These are phyloP conservation scores for Epistrophe eligans DNA, from an alignment of 2,888 invertebrate genomes.

Conservation along the genomic window DNA sequence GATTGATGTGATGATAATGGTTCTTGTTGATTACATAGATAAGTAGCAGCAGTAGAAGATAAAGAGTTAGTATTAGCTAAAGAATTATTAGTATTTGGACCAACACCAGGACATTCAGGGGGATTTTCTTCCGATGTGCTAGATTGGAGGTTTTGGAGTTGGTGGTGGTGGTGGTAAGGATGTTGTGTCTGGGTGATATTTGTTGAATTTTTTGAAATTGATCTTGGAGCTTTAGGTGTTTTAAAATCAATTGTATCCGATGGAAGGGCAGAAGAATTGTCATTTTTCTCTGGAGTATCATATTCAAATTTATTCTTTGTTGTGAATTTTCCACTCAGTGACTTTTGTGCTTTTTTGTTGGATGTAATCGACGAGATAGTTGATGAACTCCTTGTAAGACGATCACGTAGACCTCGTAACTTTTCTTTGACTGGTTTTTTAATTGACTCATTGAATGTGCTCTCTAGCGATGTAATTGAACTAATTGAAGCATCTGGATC, in stretches of 20 bases:
- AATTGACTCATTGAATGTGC: slow-evolving; percentile 82
- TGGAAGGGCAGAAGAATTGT: slow-evolving; percentile 2
- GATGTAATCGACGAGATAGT: slow-evolving; percentile 39
- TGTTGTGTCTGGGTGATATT: slow-evolving; percentile 17
- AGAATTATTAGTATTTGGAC: slow-evolving; percentile 73
- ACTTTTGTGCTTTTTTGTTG: slow-evolving; percentile 49
- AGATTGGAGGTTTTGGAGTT: slow-evolving; percentile 8
- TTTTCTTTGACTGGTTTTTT: slow-evolving; percentile 82
- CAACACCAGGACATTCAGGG: slow-evolving; percentile 75
- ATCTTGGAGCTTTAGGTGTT: slow-evolving; percentile 82
- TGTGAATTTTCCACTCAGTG: slow-evolving; percentile 51
- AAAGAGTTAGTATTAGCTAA: slow-evolving; percentile 56
- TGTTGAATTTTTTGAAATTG: slow-evolving; percentile 63
- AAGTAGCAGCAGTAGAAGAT: slow-evolving; percentile 47
- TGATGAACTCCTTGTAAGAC: slow-evolving; percentile 80
- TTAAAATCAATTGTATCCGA: slow-evolving; percentile 80
- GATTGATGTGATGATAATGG: slow-evolving; percentile 77
- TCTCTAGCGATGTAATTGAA: slow-evolving; percentile 82
- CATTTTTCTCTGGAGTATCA: slow-evolving; percentile 58
- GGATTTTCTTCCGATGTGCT: slow-evolving; percentile 51
- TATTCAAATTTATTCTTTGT: slow-evolving; percentile 70
- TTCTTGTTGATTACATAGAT: slow-evolving; percentile 75
- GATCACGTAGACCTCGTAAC: slow-evolving; percentile 81
- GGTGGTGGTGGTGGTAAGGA: slow-evolving; percentile 28
- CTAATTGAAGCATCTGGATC: slow-evolving; percentile 82